Conservation (phyloP, 2,888 invertebrate genomes). For the Eupithecia centaureata region DNA sequence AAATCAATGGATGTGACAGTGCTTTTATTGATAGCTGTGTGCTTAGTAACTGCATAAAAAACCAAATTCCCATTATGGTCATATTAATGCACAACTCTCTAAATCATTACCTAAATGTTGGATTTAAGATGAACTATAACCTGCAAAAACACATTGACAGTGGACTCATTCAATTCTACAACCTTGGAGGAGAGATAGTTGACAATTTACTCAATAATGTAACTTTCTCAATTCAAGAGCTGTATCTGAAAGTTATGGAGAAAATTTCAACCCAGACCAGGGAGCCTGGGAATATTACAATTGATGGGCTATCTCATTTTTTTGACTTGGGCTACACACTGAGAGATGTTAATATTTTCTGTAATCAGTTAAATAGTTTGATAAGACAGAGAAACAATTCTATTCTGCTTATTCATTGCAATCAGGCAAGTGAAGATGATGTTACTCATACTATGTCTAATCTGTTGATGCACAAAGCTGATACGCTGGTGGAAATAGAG, state of each 20-base stretch:
- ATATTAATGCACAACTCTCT: slow-evolving; percentile 88
- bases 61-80: slow-evolving; percentile 84
- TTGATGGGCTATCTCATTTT: slow-evolving; percentile 90
- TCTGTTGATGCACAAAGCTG: slow-evolving; percentile 85
- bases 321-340: slow-evolving; percentile 85
- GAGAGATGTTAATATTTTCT: slow-evolving; percentile 78
- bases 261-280: slow-evolving; percentile 65
- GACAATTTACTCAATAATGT: slow-evolving; percentile 54
- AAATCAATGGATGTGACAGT: slow-evolving; percentile 88
- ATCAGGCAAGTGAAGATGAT: slow-evolving; percentile 84
- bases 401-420: slow-evolving; percentile 82
- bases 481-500: slow-evolving; percentile 85
- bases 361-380: slow-evolving; percentile 72
- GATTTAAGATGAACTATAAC: slow-evolving; percentile 89
- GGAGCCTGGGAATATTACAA: slow-evolving; percentile 82
- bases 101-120: slow-evolving; percentile 89
- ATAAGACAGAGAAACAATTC: slow-evolving; percentile 60
- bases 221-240: slow-evolving; percentile 62
- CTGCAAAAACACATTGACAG: slow-evolving; percentile 76
- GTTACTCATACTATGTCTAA: slow-evolving; percentile 84
- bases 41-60: slow-evolving; percentile 85
- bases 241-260: slow-evolving; percentile 70
- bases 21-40: slow-evolving; percentile 89
- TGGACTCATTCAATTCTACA: slow-evolving; percentile 63
- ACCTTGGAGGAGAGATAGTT: slow-evolving; percentile 62